Evolutionary conservation across 2,113 vertebrate genomes (phyloP), one percentile per base, ranked within the genome.

Genomic region (Budorcas taxicolor): DNA sequence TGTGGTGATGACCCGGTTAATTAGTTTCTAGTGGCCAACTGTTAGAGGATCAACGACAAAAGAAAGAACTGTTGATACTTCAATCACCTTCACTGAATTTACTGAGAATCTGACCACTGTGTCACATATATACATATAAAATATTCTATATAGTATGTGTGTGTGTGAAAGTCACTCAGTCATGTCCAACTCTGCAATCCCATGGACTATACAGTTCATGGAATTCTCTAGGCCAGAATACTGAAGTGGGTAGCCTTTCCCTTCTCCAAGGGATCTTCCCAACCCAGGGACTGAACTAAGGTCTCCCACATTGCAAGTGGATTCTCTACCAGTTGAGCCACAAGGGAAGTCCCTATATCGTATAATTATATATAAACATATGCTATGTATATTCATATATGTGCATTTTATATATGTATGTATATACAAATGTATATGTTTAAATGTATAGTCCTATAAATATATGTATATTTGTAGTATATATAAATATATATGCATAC

Each of bases 11-110:
- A 87, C 31, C 33, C 27, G 76, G 83, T 8, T 71, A 86, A 95
- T 29, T 55, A 81, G 14, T n/a, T 85, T 60, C 87, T 74, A 43
- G 17, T 47, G n/a, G 13, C 60, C 87, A 97, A 93, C 14, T 96
- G 81, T 53, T 96, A 83, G 36, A 43, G 16, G 27, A 84, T 95
- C 55, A 87, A 92, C 3, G 3, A 97, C 90, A 98, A 17, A 17
- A 87, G 92, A 71, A 71, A 23, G 21, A 91, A 87, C 13, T 96
- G 55, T 84, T 96, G 47, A 67, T 87, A 91, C 11, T 95, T 92
- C 9, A 95, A 94, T 9, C n/a, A 90, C 25, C 33, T 96, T 78
- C 45, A 89, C 21, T 74, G 47, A 87, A 91, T 80, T 94, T 89
- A 58, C 45, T 91, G 60, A 45, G 11, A 93, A 43, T 91, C 4